These are phyloP conservation scores for Drosophila anceps DNA, from an alignment of 2,888 invertebrate species.

Conservation along the genomic window DNA sequence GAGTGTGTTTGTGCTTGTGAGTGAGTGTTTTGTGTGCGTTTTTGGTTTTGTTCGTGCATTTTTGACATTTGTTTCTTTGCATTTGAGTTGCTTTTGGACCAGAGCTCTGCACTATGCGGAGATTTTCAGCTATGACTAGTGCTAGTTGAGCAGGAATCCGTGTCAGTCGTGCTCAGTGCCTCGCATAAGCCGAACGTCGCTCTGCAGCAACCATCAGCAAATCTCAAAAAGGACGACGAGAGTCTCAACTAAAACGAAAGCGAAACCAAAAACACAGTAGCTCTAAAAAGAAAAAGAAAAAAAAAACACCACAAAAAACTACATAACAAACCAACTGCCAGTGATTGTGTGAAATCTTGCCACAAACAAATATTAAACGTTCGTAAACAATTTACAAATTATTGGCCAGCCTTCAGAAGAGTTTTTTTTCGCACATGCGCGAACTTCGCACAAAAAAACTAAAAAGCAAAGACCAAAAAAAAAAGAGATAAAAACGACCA, in stretches of 20 bases:
- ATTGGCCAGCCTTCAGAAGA: conserved; percentile 31
- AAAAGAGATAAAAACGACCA: conserved; percentile 72
- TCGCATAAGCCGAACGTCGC: conserved; percentile 74
- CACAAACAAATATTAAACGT: conserved; percentile 15
- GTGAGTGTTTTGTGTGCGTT: conserved; percentile 45
- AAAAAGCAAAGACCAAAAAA: conserved; percentile 64
- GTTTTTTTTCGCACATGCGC: conserved; percentile 73
- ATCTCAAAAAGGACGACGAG: conserved; percentile 59
- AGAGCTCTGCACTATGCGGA: conserved; percentile 56
- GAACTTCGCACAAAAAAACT: conserved; percentile 69
- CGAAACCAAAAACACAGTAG: conserved; percentile 56
- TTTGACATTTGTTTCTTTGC: conserved; percentile 72
- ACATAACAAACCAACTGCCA: conserved; percentile 33
- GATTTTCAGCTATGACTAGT: conserved; percentile 77
- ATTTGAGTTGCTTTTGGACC: conserved; percentile 66
- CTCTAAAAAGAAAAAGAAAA: conserved; percentile 13
- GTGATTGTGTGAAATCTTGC: conserved; percentile 46
- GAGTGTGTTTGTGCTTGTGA: conserved; percentile 36
- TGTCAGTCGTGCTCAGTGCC: conserved; percentile 82
- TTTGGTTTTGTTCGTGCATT: conserved; percentile 63
- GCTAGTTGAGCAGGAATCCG: conserved; percentile 70
- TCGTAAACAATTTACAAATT: conserved; percentile 18
- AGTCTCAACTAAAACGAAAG: conserved; percentile 49
- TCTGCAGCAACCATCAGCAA: conserved; percentile 33
- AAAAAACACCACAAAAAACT: conserved; percentile 7